Evolutionary conservation across 2,888 invertebrate species (phyloP).

Genomic region (Mongoloraphidia duomilia): DNA sequence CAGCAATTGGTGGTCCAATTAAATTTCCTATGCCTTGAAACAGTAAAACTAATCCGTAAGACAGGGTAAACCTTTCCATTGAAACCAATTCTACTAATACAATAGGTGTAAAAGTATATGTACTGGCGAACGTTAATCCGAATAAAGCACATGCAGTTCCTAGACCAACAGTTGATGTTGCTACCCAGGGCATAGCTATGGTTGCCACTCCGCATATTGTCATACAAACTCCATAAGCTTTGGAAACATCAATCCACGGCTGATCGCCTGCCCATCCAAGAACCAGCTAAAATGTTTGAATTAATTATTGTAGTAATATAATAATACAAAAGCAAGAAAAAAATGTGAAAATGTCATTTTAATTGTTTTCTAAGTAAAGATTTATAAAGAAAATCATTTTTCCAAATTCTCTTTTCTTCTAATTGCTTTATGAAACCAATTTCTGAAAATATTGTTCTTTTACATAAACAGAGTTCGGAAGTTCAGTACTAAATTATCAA

Average conservation of each 20-base stretch:
- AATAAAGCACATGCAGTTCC: constrained; percentile 43
- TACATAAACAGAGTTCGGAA: too few species aligned
- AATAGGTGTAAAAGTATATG: constrained; percentile 81
- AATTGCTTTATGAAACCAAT: too few species aligned
- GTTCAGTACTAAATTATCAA: too few species aligned
- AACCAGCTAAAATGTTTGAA: constrained; percentile 39
- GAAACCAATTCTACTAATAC: constrained; percentile 79
- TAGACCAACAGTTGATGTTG: constrained; percentile 26
- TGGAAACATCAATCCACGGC: constrained; percentile 64
- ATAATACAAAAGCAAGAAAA: not conserved
- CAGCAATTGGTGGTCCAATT: constrained; percentile 83
- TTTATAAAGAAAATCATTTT: constrained; percentile 4
- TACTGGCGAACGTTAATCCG: constrained; percentile 83
- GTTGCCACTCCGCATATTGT: constrained; percentile 48
- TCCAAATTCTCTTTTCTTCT: too few species aligned
- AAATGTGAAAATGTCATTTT: not conserved
- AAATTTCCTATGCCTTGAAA: constrained; percentile 89
- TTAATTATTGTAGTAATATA: too few species aligned
- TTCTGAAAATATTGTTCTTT: too few species aligned
- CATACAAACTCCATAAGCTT: constrained; percentile 69
- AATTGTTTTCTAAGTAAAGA: not conserved
- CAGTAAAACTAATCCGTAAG: constrained; percentile 77
- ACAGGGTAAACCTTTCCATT: constrained; percentile 80
- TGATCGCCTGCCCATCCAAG: constrained; percentile 85
- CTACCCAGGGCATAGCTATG: constrained; percentile 37